Percentiles rank a stretch among this genome's conserved stretches.
Evolutionary conservation across 1,140 invertebrate species (phyloP).

Genomic region (Drosophila fuyamai): DNA sequence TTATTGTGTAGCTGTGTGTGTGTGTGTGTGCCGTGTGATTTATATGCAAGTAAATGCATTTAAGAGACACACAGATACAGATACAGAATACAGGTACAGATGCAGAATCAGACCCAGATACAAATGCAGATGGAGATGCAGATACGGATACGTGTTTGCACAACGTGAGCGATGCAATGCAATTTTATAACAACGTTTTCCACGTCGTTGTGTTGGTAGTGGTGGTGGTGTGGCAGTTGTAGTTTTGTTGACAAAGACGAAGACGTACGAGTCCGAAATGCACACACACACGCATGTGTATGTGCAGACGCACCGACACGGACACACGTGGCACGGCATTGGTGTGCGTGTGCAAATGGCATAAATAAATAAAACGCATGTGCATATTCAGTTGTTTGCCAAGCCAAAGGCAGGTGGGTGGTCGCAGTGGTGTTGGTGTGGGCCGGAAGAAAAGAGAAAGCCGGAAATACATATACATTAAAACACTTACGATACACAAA

Average conservation of each 20-base stretch:
- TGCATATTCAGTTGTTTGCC: conserved; percentile 67
- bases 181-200: conserved; percentile 84
- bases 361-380: conserved; percentile 80
- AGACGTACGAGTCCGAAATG: conserved; percentile 72
- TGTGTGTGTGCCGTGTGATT: conserved; percentile 53
- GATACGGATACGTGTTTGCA: conserved; percentile 69
- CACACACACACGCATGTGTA: conserved; percentile 15
- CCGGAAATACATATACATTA: conserved; percentile 77
- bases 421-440: background rate
- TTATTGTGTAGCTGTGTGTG: conserved; percentile 87
- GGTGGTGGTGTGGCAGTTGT: conserved; percentile 56
- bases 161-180: conserved; percentile 81
- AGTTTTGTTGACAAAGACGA: conserved; percentile 81
- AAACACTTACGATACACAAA: conserved; percentile 69
- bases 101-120: conserved; percentile 1
- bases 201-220: conserved; percentile 49
- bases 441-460: conserved; percentile 40
- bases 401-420: conserved; percentile 14
- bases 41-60: conserved; percentile 83
- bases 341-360: conserved; percentile 68
- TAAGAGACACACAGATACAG: conserved; percentile 61
- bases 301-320: conserved; percentile 3
- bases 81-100: conserved; percentile 23
- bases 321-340: conserved; percentile 27
- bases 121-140: conserved; percentile 29